Evolutionary conservation across 2,113 vertebrate species (phyloP).

Genomic region (Cebus imitator): DNA sequence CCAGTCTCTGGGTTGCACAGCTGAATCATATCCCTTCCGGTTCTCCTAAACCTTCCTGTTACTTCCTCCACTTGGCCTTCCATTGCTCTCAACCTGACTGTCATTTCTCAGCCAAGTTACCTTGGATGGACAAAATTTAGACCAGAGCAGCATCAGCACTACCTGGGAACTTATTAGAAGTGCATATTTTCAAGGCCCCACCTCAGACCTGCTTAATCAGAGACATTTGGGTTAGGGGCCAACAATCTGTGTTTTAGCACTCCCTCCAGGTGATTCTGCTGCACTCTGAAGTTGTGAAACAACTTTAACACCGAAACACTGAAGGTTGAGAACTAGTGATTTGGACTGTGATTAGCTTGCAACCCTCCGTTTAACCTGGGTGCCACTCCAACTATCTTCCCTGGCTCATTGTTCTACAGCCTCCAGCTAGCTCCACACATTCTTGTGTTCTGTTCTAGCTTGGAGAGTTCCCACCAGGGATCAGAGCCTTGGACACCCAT

Average conservation of each 20-base stretch:
- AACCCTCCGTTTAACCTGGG: background rate
- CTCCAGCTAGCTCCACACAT: background rate
- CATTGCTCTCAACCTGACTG: background rate
- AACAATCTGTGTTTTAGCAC: background rate
- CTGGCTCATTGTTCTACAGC: background rate
- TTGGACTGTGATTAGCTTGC: too few relatives aligned
- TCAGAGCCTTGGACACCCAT: background rate
- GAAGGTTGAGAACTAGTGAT: background rate
- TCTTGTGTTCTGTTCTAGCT: background rate
- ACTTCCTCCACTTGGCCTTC: background rate
- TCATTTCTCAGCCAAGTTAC: background rate
- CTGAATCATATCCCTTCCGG: background rate
- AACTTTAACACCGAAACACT: background rate
- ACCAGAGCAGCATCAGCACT: background rate
- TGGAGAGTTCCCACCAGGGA: background rate
- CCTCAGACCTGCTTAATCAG: background rate
- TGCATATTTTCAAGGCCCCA: background rate
- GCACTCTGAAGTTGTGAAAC: background rate
- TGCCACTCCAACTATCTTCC: background rate
- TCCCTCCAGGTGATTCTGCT: background rate
- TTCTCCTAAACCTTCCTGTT: background rate
- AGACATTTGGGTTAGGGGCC: background rate
- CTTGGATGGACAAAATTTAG: background rate
- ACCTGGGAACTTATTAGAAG: background rate
- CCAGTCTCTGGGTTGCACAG: background rate